phyloP scores from a whole-genome alignment of 2,888 invertebrate species.

The Sipha maydis region DNA sequence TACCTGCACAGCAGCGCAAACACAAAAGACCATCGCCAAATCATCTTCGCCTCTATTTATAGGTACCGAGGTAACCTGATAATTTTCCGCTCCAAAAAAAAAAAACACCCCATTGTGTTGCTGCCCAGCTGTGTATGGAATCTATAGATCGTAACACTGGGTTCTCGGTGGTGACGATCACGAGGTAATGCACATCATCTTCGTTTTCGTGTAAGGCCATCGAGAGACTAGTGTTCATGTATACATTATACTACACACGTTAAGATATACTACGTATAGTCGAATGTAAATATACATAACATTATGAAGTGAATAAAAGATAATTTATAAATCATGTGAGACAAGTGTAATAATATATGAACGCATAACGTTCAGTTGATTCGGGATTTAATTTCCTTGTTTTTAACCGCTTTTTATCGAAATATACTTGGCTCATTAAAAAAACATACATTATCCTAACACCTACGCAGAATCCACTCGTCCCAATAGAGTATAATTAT shows the following conservation, averaged over 20 bases:
- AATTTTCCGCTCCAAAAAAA: slow-evolving; percentile 50
- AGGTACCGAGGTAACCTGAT: slow-evolving; percentile 33
- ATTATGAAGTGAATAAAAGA: no score
- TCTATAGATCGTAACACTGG: not conserved
- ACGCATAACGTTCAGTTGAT: no score
- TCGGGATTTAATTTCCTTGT: no score
- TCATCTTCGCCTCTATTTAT: slow-evolving; percentile 13
- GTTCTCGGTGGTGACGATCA: not conserved
- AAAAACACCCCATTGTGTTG: slow-evolving; percentile 39
- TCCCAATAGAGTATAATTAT: no score
- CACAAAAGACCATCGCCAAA: slow-evolving; percentile 59
- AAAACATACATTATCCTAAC: no score
- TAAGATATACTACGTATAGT: not conserved
- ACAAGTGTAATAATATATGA: no score
- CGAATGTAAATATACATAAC: no score
- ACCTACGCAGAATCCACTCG: no score
- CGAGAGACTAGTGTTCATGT: not conserved
- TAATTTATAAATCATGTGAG: no score
- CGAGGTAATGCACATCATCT: not conserved
- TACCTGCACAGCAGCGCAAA: not conserved
- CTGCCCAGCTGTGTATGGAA: not conserved
- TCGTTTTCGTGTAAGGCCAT: not conserved
- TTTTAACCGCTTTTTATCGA: no score
- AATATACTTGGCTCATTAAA: no score
- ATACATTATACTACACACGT: not conserved